phyloP scores from a whole-genome alignment of 2,113 vertebrate species.

The Pseudopipra pipra region DNA sequence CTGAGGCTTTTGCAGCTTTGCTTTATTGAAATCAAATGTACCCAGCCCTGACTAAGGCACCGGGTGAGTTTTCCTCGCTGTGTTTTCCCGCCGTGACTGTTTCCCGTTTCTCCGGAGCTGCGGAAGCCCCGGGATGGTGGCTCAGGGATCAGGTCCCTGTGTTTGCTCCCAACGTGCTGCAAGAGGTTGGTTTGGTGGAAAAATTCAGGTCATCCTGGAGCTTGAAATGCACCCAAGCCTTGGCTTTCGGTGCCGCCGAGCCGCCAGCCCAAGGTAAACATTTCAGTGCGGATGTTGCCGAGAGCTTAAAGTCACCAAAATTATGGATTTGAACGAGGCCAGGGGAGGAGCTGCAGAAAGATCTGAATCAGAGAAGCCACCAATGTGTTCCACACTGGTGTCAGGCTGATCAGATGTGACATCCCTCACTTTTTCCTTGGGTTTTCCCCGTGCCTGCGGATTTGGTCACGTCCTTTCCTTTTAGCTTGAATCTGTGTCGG shows the following conservation, averaged over 20 bases:
- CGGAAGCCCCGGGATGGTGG: neutral
- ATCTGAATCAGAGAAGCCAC: constrained; percentile 22
- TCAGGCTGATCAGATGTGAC: constrained; percentile 56
- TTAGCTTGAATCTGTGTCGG: neutral
- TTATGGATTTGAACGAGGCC: neutral
- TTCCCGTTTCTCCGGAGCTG: neutral
- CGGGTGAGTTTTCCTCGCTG: neutral
- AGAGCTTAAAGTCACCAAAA: constrained; percentile 40
- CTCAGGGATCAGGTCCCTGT: neutral
- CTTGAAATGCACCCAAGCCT: neutral
- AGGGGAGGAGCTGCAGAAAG: constrained; percentile 12
- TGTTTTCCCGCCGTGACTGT: neutral
- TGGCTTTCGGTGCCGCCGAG: constrained; percentile 19
- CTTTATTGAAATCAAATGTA: constrained; percentile 34
- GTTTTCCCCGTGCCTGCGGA: neutral
- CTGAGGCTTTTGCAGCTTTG: neutral
- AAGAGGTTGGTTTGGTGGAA: constrained; percentile 10
- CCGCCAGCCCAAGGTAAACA: constrained; percentile 50
- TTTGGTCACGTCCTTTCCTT: neutral
- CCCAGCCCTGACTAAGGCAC: neutral
- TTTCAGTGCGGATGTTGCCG: constrained; percentile 54
- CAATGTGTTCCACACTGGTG: neutral
- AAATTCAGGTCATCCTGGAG: constrained; percentile 34
- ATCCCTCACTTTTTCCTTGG: neutral
- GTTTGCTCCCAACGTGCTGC: neutral